Evolutionary conservation across 2,113 vertebrate species (phyloP).

Genomic region (Lathamus discolor): DNA sequence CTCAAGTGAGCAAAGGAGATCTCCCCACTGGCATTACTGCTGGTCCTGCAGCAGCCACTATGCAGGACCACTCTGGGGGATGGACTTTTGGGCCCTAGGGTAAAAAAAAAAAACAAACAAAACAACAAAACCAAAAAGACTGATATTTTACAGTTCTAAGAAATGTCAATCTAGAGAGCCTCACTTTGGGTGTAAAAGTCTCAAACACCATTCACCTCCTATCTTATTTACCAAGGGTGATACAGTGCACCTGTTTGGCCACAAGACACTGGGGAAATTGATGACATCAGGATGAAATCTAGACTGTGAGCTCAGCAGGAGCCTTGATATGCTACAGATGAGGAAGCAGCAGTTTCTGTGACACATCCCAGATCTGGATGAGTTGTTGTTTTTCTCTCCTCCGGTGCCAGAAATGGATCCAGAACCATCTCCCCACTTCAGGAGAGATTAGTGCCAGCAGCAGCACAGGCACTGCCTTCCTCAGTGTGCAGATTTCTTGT

Average conservation of each 20-base stretch:
- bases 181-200: background rate
- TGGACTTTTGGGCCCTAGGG: background rate
- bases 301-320: background rate
- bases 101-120: background rate
- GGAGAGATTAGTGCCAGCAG: background rate
- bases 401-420: background rate
- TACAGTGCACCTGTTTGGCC: background rate
- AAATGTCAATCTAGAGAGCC: background rate
- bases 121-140: background rate
- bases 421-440: background rate
- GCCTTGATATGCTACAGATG: background rate
- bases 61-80: background rate
- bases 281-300: background rate
- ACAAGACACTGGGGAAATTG: background rate
- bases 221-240: background rate
- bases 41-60: background rate
- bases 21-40: background rate
- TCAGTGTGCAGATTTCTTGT: fast-evolving
- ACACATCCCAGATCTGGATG: background rate
- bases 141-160: background rate
- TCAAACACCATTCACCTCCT: background rate
- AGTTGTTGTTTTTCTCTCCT: background rate
- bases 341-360: background rate
- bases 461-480: fast-evolving
- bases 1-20: background rate